These are phyloP conservation scores for Ia io DNA, from an alignment of 2,113 vertebrate species.

Conservation along the genomic window DNA sequence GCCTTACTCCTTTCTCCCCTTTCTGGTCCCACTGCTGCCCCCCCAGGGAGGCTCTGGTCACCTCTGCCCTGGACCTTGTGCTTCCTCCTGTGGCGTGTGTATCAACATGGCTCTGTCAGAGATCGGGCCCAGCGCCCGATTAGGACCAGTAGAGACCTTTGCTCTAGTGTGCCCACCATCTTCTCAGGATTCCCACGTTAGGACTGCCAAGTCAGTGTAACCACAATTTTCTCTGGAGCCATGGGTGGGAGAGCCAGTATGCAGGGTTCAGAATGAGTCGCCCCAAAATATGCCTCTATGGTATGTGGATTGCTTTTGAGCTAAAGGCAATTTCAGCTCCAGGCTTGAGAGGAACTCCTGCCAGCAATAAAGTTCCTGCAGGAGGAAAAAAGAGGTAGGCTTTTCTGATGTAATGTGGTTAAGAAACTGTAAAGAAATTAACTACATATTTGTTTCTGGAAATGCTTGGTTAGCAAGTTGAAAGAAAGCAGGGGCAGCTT, in stretches of 20 bases:
- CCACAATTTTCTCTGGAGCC: background rate
- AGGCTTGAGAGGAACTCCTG: background rate
- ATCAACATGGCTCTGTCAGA: background rate
- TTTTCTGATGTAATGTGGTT: background rate
- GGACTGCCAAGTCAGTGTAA: background rate
- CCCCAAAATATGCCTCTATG: background rate
- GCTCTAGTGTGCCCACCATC: background rate
- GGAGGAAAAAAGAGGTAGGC: background rate
- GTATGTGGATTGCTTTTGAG: background rate
- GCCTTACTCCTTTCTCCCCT: background rate
- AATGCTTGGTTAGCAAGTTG: background rate
- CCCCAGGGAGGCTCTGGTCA: background rate
- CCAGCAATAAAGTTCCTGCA: background rate
- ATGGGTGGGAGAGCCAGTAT: background rate
- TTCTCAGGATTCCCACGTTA: background rate
- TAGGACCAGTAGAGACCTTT: background rate
- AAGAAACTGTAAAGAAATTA: background rate
- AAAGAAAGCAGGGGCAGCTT: background rate
- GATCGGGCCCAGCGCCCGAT: background rate
- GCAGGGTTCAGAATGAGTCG: background rate
- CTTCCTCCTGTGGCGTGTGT: background rate
- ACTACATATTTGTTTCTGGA: background rate
- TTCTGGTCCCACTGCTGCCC: background rate
- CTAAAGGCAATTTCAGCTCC: background rate
- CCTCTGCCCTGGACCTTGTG: background rate